These are phyloP conservation scores for Branchipolynoe longqiensis DNA, from an alignment of 2,888 invertebrate species.

Conservation along the genomic window DNA sequence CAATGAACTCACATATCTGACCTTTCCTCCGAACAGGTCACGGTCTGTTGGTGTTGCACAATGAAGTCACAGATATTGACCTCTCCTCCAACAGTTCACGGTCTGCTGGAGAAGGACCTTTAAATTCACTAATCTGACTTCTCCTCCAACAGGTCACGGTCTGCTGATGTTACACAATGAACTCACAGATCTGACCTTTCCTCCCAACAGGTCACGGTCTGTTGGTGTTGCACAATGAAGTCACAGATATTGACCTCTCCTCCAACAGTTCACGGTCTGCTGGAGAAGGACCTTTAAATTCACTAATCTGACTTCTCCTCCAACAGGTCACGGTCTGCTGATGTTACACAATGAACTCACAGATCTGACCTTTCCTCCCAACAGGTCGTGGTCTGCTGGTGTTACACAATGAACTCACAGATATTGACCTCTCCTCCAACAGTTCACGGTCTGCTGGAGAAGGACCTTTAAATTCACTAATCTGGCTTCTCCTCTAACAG, in stretches of 20 bases:
- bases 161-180: not conserved
- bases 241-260: not conserved
- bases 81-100: not conserved
- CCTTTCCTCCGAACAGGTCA: not conserved
- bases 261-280: not conserved
- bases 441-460: not conserved
- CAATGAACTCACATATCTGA: not conserved
- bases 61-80: not conserved
- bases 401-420: too few relatives aligned
- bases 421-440: not conserved
- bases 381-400: not conserved
- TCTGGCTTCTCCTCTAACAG: conserved; percentile 3
- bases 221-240: not conserved
- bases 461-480: not conserved
- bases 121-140: too few relatives aligned
- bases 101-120: too few relatives aligned
- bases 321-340: not conserved
- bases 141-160: conserved; percentile 9
- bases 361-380: not conserved
- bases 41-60: not conserved
- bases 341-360: not conserved
- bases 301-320: not conserved
- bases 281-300: not conserved
- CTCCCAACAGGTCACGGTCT: not conserved
- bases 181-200: not conserved